phyloP scores from a whole-genome alignment of 2,113 vertebrate species.

The Entelurus aequoreus region DNA sequence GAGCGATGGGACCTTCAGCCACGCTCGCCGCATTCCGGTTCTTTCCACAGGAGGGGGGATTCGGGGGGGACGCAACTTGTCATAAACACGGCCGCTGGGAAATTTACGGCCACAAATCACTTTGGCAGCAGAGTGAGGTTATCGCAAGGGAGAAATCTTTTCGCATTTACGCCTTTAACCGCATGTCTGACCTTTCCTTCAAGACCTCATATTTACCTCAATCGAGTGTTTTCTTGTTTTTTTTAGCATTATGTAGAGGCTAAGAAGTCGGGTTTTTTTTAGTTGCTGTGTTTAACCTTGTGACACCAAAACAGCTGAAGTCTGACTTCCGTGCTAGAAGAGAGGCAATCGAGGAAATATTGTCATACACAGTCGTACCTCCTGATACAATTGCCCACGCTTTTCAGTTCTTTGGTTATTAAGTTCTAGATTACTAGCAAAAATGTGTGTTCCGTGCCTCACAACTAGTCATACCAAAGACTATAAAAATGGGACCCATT shows the following conservation, averaged over 20 bases:
- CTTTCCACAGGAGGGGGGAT: conserved; percentile 1
- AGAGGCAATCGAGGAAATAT: not conserved
- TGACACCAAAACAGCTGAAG: not conserved
- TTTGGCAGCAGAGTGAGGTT: conserved; percentile 5
- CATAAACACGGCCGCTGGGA: conserved; percentile 1
- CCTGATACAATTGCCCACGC: too few relatives aligned
- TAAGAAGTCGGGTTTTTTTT: not conserved
- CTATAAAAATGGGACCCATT: too few relatives aligned
- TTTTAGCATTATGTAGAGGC: not conserved
- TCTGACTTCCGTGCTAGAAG: not conserved
- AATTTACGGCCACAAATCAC: not conserved
- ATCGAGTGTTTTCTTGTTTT: not conserved
- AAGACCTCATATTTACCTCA: not conserved
- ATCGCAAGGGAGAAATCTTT: not conserved
- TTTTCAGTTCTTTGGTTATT: too few relatives aligned
- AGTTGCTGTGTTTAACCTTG: not conserved
- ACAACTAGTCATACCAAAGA: too few relatives aligned
- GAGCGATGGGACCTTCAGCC: not conserved
- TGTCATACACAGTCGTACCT: too few relatives aligned
- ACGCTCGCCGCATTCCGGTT: not conserved
- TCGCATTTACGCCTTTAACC: not conserved
- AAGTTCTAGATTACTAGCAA: too few relatives aligned
- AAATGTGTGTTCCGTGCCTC: too few relatives aligned
- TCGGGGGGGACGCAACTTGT: conserved; percentile 13
- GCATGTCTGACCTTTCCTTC: conserved; percentile 5